Conservation (phyloP, 2,888 invertebrate species). For the Nomada fucata region DNA sequence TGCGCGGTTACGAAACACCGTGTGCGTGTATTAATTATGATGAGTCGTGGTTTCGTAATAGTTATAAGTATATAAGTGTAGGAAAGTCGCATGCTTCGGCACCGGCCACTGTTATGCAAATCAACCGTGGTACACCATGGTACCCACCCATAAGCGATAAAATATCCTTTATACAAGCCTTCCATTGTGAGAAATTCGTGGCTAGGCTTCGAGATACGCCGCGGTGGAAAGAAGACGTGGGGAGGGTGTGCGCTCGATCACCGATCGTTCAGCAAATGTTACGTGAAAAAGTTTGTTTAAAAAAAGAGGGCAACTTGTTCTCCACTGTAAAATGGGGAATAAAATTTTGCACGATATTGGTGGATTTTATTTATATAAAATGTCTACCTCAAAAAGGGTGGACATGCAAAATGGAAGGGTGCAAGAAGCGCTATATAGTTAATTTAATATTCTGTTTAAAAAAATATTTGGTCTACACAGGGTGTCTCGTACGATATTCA, state of each 20-base stretch:
- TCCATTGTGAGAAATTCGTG: constrained; percentile 69
- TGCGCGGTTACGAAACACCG: constrained; percentile 24
- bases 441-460: no score
- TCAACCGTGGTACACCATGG: constrained; percentile 64
- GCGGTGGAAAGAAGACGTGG: constrained; percentile 37
- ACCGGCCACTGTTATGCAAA: constrained; percentile 76
- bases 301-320: not conserved
- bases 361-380: not conserved
- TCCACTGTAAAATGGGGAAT: not conserved
- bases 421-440: no score
- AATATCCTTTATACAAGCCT: constrained; percentile 73
- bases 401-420: no score
- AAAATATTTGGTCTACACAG: no score
- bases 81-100: constrained; percentile 63
- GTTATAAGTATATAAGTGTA: constrained; percentile 50
- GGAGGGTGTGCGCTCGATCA: constrained; percentile 52
- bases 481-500: no score
- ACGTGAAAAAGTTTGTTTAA: constrained; percentile 3
- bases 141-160: constrained; percentile 73
- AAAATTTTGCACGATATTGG: not conserved
- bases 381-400: no score
- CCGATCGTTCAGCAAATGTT: constrained; percentile 47
- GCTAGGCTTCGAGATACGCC: constrained; percentile 48
- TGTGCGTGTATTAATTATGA: constrained; percentile 60
- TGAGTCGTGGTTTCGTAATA: constrained; percentile 49